Evolutionary conservation across 1,140 invertebrate species (phyloP), one percentile per base, ranked within the genome.

Genomic region (Theocolax elegans): DNA sequence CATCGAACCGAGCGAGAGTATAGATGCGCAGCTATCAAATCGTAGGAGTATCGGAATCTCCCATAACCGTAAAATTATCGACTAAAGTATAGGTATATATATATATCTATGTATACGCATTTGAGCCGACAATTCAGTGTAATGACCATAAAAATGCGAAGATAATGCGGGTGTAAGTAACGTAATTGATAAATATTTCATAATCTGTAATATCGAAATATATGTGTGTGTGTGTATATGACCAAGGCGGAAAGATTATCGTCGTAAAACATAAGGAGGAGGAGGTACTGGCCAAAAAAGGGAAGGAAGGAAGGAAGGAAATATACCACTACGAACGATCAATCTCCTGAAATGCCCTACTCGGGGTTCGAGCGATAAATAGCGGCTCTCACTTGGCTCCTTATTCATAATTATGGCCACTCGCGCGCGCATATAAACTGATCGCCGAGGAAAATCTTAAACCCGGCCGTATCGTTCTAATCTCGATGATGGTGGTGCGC

Each of bases 401-500:
- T 58, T 58, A 58, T 58, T 58, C 35, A 58, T 58, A 58, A 58
- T 58, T 58, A 58, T 58, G 35, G 19, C 54, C 35, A 15, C 31
- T 23, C 35, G 31, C 54, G 2, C 13, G 35, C 54, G 35, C 54
- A 40, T 42, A 58, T 40, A 56, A 58, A 58, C 54, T 15, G 54
- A 58, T 58, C 54, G 35, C 35, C 35, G 17, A 3, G 19, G 10
- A 42, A 42, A 58, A 40, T 40, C 51, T 54, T 56, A 2, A 56
- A 29, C 23, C 25, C 9, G 8, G 10, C 27, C 15, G 27, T 31
- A 54, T 54, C 10, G 23, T 27, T n/a, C 49, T 29, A 29, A 53
- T 53, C 23, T 25, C 49, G 19, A 27, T 25, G 21, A 53, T 53
- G 27, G 21, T 25, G n/a, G 46, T 8, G 21, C 4, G 19, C 23